Evolutionary conservation across 2,888 invertebrate genomes (phyloP).

Genomic region (Eustalomyia histrio): DNA sequence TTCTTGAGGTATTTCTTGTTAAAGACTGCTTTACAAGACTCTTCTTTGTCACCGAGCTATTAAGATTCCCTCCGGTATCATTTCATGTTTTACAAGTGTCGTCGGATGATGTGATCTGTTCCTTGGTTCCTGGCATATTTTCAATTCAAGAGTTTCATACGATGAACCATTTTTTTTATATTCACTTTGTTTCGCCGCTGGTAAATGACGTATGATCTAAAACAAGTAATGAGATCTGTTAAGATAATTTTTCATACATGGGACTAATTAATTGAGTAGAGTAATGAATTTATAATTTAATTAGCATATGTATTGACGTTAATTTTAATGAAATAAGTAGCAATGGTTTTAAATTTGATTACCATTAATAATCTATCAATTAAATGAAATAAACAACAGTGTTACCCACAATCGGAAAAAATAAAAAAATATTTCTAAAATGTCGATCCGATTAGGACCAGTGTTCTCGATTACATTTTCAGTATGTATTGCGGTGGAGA

Average conservation of each 20-base stretch:
- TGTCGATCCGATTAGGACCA: too few species aligned
- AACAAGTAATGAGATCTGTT: slow-evolving; percentile 11
- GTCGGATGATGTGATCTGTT: background rate
- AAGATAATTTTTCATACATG: background rate
- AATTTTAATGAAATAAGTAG: too few species aligned
- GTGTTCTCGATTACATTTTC: slow-evolving; percentile 6
- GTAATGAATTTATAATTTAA: too few species aligned
- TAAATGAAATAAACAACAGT: too few species aligned
- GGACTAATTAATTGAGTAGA: too few species aligned
- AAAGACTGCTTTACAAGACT: slow-evolving; percentile 52
- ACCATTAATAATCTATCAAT: too few species aligned
- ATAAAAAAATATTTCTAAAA: too few species aligned
- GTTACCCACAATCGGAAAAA: too few species aligned
- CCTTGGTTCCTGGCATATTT: background rate
- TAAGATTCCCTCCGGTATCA: background rate
- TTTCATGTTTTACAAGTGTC: background rate
- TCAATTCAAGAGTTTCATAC: slow-evolving; percentile 77
- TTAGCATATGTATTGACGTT: too few species aligned
- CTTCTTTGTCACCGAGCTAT: background rate
- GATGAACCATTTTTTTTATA: slow-evolving; percentile 76
- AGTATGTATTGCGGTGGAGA: background rate
- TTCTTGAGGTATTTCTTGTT: slow-evolving; percentile 69
- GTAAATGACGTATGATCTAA: slow-evolving; percentile 78
- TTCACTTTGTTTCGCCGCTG: slow-evolving; percentile 77
- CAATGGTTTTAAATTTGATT: too few species aligned